Percentiles rank a stretch among this genome's conserved stretches.
phyloP scores from a whole-genome alignment of 2,888 invertebrate genomes.

The Meiosimyza platycephala region DNA sequence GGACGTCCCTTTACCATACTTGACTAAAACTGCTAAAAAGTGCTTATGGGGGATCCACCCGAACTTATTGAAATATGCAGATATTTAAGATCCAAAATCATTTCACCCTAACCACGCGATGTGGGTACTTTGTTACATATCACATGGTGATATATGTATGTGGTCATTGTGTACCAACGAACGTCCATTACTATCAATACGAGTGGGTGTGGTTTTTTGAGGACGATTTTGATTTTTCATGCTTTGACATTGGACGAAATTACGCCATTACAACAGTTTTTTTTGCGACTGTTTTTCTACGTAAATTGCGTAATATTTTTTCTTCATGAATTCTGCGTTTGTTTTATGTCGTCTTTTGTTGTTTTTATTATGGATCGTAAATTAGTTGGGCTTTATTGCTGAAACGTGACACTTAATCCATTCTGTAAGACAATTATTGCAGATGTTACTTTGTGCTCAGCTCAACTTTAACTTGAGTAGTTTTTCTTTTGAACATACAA shows the following conservation, averaged over 20 bases:
- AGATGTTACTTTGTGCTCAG: not conserved
- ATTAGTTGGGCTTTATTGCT: constrained; percentile 22
- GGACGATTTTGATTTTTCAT: constrained; percentile 18
- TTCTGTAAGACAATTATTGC: constrained; percentile 20
- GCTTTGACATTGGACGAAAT: not conserved
- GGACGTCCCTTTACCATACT: too few species aligned
- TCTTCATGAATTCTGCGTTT: not conserved
- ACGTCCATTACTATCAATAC: not conserved
- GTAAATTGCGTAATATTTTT: not conserved
- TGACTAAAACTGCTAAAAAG: too few species aligned
- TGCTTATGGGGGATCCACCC: too few species aligned
- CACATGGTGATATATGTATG: not conserved
- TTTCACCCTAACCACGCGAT: too few species aligned
- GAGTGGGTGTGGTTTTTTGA: not conserved
- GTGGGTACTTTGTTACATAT: too few species aligned
- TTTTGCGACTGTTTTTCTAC: too few species aligned
- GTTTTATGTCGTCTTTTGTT: not conserved
- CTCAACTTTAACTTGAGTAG: too few species aligned
- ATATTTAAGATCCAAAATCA: too few species aligned
- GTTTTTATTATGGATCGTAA: constrained; percentile 14
- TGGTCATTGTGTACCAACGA: constrained; percentile 7
- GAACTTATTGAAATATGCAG: too few species aligned
- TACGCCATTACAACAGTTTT: too few species aligned
- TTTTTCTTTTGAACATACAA: too few species aligned
- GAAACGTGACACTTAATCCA: constrained; percentile 24